Base-by-base conservation (phyloP, 1,140 invertebrate genomes). In the Drosophila sp. region DNA sequence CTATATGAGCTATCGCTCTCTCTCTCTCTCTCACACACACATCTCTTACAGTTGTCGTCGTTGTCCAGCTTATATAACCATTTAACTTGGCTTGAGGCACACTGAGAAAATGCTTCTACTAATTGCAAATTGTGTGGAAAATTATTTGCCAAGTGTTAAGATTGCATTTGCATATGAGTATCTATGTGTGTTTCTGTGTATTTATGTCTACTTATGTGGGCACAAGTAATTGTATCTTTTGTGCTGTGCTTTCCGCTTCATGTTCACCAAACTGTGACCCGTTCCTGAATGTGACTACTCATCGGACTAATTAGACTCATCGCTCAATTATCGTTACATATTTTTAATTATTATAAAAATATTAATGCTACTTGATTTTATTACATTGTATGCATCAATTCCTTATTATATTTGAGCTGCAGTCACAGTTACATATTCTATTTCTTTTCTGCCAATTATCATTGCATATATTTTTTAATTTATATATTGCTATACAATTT, bases 51-150 rank as follows among this genome's bases (percentile, higher is more conserved):
- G 21, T 21, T 21, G 21, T 21, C 21, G 21, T 21, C 21, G 57
- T 51, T 78, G 82, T 74, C 77, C 81, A 81, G 76, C 74, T 82
- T 89, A 72, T 82, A 82, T 89, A 89, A 86, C 81, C 4, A 21
- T 4, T 43, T 43, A 62, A 40, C 57, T 16, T 29, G 51, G 43
- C 51, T 53, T 86, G 64, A 63, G 77, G 51, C 67, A 13, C 48
- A 57, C 69, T 83, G 82, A 69, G 82, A 69, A 66, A 77, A 80
- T 81, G 66, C 76, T 87, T 75, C 73, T 59, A 71, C 82, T 82
- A 87, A 87, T 87, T 89, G 82, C 76, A 87, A 82, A 82, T 87
- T 89, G 83, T 87, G 78, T 87, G 82, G 78, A 87, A 87, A 87
- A 82, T 87, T 69, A 82, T 83, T 83, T 76, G 72, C 75, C 75